Evolutionary conservation across 2,888 invertebrate genomes (phyloP), one percentile per base, ranked within the genome.

Genomic region (Agrypnus murinus): DNA sequence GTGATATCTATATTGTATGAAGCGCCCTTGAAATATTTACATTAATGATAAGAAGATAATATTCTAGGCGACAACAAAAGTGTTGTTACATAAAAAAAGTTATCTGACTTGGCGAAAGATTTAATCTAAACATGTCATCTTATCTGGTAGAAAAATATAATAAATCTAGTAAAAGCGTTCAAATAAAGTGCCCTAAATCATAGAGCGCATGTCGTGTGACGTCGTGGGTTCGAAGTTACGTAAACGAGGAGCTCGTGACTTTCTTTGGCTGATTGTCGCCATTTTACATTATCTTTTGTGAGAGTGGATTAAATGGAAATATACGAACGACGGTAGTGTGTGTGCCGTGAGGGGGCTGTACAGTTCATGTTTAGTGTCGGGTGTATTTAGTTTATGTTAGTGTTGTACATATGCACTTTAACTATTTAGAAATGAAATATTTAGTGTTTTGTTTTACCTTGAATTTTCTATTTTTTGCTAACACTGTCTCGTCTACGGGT

Each of bases 181-280:
- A 53, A 60, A 60, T 62, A 45, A 34, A 38, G 65, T 60, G 71
- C 46, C 68, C 66, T 66, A 66, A 73, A 66, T 67, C 59, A 67
- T 48, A 64, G 40, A 9, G 73, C 70, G 73, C 70, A 70, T 73
- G 73, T 67, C 67, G 43, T 25, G 67, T 73, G 73, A 70, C 73
- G 70, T 70, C 64, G 45, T 36, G 36, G 31, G 64, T 65, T 55
- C 79, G 79, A 75, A 78, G 78, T 82, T 82, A 82, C 82, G 80
- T 82, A 82, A 82, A 82, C 79, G 78, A 77, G 60, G 65, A 77
- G 79, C 82, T 81, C 82, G 82, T 82, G 82, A 82, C 79, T 81
- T 79, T 80, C 79, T 80, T 78, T 79, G 79, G 78, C 75, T 78
- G 80, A 79, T 78, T 79, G 80, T 80, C 81, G 82, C 82, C 81